Evolutionary conservation across 37 sponge, comb jelly and placozoan genomes (phyloP).

Genomic region (Oscarella lobularis): DNA sequence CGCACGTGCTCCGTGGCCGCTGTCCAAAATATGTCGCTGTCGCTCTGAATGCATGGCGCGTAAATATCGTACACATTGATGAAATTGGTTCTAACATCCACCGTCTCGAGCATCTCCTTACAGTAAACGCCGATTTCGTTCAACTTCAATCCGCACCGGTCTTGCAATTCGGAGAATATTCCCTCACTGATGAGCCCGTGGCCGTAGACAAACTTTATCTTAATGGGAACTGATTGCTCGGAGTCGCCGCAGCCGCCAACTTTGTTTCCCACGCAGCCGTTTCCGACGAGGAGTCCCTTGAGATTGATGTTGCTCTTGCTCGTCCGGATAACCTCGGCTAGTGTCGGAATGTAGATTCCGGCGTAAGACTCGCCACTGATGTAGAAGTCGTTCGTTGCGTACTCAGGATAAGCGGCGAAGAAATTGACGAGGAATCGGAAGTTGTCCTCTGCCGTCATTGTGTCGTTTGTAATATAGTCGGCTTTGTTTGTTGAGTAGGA

Average conservation of each 20-base stretch:
- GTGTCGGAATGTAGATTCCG: slow-evolving; percentile 7
- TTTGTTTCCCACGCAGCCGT: background rate
- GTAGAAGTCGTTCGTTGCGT: slow-evolving; percentile 9
- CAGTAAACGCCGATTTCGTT: background rate
- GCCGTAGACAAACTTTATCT: background rate
- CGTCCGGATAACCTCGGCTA: background rate
- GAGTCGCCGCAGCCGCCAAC: background rate
- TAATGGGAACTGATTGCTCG: background rate
- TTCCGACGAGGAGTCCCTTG: background rate
- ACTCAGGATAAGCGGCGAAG: slow-evolving; percentile 16
- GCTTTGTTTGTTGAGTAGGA: slow-evolving; percentile 31
- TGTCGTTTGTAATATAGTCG: slow-evolving; percentile 27
- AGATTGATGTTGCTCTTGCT: slow-evolving; percentile 8
- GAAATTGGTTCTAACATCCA: background rate
- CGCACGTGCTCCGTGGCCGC: background rate
- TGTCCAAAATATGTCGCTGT: no score
- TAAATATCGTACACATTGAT: slow-evolving; percentile 21
- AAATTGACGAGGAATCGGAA: slow-evolving; percentile 12
- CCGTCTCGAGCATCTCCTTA: background rate
- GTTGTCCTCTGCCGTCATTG: slow-evolving; percentile 15
- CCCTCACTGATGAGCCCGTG: background rate
- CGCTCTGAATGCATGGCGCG: background rate
- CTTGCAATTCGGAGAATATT: background rate
- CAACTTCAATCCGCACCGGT: background rate
- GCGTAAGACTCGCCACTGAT: slow-evolving; percentile 15